These are phyloP conservation scores for Smutsia gigantea DNA, from an alignment of 2,797 vertebrate species.

Conservation along the genomic window DNA sequence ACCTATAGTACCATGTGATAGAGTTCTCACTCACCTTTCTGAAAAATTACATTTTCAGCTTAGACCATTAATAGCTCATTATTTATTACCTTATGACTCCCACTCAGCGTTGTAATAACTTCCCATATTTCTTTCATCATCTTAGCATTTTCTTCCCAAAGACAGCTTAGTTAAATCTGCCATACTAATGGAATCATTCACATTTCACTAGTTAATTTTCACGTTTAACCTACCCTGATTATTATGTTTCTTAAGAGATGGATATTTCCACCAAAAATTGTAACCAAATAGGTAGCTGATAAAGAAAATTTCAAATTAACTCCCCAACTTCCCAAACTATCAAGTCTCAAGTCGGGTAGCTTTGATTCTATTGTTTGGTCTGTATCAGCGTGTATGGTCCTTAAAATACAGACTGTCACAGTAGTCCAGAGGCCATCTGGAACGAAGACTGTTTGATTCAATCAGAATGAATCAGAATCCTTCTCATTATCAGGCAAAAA, in stretches of 20 bases:
- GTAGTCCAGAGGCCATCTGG: background rate
- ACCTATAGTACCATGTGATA: background rate
- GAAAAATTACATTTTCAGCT: background rate
- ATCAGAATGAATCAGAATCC: background rate
- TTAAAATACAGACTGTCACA: background rate
- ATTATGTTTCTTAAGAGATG: background rate
- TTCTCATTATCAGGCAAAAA: background rate
- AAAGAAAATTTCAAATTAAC: background rate
- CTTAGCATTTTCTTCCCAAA: background rate
- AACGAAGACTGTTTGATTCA: background rate
- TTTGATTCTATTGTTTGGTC: background rate
- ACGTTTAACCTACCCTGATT: background rate
- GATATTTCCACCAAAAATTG: background rate
- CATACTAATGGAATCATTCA: background rate
- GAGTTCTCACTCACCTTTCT: background rate
- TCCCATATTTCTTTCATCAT: background rate
- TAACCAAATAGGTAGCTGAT: background rate
- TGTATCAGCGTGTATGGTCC: background rate
- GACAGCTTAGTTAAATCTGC: background rate
- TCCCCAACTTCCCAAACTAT: background rate
- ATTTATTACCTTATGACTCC: background rate
- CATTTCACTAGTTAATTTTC: background rate
- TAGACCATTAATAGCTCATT: background rate
- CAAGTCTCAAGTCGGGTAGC: background rate
- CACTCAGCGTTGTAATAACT: background rate